phyloP scores from a whole-genome alignment of 2,797 vertebrate genomes.

The Xerus rutilus region DNA sequence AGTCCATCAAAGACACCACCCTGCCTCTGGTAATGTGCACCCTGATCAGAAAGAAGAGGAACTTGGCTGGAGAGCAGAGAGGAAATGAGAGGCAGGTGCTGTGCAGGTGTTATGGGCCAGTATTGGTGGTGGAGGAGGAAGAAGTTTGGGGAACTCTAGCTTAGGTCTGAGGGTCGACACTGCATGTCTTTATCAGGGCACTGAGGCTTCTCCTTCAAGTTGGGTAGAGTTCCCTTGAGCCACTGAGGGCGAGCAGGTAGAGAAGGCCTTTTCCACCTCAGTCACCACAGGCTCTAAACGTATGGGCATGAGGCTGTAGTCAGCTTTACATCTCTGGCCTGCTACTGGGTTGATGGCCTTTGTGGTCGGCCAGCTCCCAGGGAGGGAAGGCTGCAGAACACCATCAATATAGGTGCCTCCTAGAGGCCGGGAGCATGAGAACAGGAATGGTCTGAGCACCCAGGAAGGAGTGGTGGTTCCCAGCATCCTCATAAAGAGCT shows the following conservation, averaged over 20 bases:
- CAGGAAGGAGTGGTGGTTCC: background rate
- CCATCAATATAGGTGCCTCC: background rate
- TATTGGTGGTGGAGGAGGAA: background rate
- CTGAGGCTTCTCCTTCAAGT: too few relatives aligned
- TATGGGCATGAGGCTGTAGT: too few relatives aligned
- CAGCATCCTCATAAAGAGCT: rapidly evolving
- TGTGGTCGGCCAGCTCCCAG: too few relatives aligned
- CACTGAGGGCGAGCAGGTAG: background rate
- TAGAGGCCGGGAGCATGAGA: background rate
- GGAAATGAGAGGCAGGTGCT: background rate
- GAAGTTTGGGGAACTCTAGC: background rate
- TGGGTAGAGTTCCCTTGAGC: background rate
- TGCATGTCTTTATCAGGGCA: too few relatives aligned
- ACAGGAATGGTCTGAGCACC: background rate
- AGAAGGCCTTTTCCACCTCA: background rate
- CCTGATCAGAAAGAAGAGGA: background rate
- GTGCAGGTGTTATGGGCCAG: background rate
- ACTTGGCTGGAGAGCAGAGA: background rate
- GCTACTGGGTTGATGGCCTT: too few relatives aligned
- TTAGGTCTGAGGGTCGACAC: too few relatives aligned
- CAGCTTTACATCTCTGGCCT: too few relatives aligned
- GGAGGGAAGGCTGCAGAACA: background rate
- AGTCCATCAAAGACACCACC: background rate
- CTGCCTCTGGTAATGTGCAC: background rate
- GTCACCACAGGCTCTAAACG: too few relatives aligned